Percentiles rank a stretch among this genome's conserved stretches.
Evolutionary conservation across 2,113 vertebrate species (phyloP).

Genomic region (Pteruthius melanotis): DNA sequence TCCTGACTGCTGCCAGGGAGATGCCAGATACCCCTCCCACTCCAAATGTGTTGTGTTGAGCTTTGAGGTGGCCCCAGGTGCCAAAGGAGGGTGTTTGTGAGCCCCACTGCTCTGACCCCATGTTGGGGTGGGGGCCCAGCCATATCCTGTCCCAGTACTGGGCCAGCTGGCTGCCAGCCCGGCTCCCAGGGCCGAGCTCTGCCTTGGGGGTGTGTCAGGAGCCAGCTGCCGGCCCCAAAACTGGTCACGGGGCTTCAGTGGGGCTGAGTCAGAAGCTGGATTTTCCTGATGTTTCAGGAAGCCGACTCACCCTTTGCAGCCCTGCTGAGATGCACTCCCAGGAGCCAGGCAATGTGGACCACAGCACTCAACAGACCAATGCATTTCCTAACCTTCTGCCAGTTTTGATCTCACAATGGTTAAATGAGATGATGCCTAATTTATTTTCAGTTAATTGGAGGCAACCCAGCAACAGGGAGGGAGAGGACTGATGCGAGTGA

Average conservation of each 20-base stretch:
- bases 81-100: neutral
- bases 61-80: neutral
- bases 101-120: neutral
- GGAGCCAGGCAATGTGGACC: neutral
- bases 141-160: accelerated
- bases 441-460: neutral
- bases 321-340: accelerated
- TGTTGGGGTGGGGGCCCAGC: neutral
- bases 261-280: accelerated
- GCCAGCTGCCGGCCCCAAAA: accelerated
- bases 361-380: neutral
- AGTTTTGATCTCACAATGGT: neutral
- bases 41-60: accelerated
- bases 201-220: accelerated
- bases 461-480: neutral
- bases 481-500: neutral
- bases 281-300: neutral
- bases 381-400: neutral
- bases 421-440: neutral
- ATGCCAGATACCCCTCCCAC: neutral
- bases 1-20: no score
- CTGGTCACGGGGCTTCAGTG: accelerated
- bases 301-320: accelerated
- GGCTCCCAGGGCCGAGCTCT: neutral
- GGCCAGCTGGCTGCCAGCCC: accelerated